Evolutionary conservation across 2,888 invertebrate species (phyloP).

Genomic region (Idaea dimidiata): DNA sequence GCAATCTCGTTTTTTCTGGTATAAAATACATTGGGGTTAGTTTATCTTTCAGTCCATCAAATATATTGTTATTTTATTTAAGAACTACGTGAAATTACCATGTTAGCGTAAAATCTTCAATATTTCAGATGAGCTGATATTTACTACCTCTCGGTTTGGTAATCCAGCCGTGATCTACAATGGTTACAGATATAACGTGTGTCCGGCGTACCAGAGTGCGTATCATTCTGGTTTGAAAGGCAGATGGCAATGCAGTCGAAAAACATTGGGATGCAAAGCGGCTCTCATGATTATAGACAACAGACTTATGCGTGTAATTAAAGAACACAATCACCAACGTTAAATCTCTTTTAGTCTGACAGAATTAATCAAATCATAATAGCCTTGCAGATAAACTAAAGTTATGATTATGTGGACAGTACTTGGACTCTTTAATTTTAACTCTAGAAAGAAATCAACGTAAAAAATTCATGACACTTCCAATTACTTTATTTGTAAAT

Average conservation of each 20-base stretch:
- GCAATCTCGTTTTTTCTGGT: no score
- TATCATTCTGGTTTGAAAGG: neutral
- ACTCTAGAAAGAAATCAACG: no score
- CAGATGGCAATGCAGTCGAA: conserved; percentile 1
- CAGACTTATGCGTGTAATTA: neutral
- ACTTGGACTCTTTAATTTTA: no score
- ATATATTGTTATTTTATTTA: no score
- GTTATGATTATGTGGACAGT: no score
- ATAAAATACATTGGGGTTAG: no score
- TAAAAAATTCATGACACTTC: no score
- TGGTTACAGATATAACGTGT: neutral
- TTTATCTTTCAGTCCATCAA: no score
- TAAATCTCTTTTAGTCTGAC: neutral
- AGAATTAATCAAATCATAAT: no score
- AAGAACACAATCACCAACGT: neutral
- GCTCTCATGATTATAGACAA: neutral
- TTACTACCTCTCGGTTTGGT: conserved; percentile 5
- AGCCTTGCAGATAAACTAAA: no score
- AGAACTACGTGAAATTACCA: neutral
- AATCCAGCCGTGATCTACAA: conserved; percentile 1
- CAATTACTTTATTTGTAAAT: no score
- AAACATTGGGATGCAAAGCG: neutral
- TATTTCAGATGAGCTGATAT: conserved; percentile 2
- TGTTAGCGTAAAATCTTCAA: neutral
- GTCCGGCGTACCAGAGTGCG: neutral